Conservation (phyloP, 2,888 invertebrate genomes). For the Catocala sponsa region DNA sequence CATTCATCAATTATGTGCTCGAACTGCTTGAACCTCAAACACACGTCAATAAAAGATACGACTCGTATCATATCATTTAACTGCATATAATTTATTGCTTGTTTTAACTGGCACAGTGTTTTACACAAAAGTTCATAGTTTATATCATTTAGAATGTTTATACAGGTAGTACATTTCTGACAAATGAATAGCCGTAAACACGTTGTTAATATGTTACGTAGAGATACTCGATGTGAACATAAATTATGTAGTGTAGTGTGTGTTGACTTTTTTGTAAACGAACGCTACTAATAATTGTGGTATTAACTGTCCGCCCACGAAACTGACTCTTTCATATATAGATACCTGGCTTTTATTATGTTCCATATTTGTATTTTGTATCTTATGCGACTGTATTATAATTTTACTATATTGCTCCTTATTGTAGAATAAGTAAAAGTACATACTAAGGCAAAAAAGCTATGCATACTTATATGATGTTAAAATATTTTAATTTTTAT, state of each 20-base stretch:
- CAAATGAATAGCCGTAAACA: conserved; percentile 36
- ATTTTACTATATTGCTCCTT: no score
- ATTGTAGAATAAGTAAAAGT: no score
- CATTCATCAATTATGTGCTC: conserved; percentile 43
- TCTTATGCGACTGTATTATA: no score
- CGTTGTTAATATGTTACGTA: conserved; percentile 20
- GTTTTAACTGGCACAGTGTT: conserved; percentile 27
- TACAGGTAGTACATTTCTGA: conserved; percentile 31
- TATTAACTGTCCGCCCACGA: conserved; percentile 10
- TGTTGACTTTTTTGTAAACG: conserved; percentile 26
- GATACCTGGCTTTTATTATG: no score
- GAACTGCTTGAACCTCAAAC: conserved; percentile 33
- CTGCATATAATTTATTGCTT: conserved; percentile 47
- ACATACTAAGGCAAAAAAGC: no score
- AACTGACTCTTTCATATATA: not conserved
- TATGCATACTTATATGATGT: no score
- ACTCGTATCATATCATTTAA: conserved; percentile 30
- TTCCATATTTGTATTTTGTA: no score
- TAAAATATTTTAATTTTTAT: no score
- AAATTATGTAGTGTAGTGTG: conserved; percentile 33
- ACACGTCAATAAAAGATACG: conserved; percentile 49
- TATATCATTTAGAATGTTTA: conserved; percentile 39
- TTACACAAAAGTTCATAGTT: conserved; percentile 25
- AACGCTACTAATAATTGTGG: conserved; percentile 13
- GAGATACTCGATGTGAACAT: conserved; percentile 28